Conservation (phyloP, 2,797 vertebrate genomes). For the Eulemur albifrons region DNA sequence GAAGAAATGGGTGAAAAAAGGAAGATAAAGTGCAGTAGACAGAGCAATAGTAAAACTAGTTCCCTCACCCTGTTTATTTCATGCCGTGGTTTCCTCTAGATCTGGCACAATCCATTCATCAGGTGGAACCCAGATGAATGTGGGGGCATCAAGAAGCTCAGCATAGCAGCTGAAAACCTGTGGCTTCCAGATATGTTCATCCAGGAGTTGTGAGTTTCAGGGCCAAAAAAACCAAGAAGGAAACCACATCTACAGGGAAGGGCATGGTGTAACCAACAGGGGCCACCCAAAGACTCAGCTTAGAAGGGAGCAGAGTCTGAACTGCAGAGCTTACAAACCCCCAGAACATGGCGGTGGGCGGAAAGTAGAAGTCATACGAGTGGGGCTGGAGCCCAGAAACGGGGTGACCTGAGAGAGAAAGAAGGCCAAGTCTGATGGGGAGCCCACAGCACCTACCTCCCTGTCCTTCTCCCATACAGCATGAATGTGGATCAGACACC, state of each 20-base stretch:
- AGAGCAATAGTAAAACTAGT: neutral
- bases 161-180: conserved; percentile 86
- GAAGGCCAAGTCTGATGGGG: neutral
- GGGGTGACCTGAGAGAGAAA: neutral
- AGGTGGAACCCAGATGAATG: conserved; percentile 87
- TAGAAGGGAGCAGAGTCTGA: neutral
- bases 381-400: neutral
- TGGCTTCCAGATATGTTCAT: conserved; percentile 90
- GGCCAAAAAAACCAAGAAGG: neutral
- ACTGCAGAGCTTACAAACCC: neutral
- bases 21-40: neutral
- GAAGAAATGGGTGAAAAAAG: neutral
- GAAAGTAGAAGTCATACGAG: neutral
- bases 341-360: neutral
- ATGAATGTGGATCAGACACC: conserved; percentile 90
- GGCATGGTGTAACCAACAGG: neutral
- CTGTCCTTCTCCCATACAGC: conserved; percentile 71
- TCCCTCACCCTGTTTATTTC: neutral
- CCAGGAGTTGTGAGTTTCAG: conserved; percentile 88
- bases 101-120: conserved; percentile 88
- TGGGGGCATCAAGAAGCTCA: conserved; percentile 85
- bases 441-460: neutral
- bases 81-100: neutral
- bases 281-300: neutral
- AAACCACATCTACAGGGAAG: neutral